Percentiles rank a stretch among this genome's conserved stretches.
Conservation (phyloP, 2,797 vertebrate species). For the Hozukius guyotensis region DNA sequence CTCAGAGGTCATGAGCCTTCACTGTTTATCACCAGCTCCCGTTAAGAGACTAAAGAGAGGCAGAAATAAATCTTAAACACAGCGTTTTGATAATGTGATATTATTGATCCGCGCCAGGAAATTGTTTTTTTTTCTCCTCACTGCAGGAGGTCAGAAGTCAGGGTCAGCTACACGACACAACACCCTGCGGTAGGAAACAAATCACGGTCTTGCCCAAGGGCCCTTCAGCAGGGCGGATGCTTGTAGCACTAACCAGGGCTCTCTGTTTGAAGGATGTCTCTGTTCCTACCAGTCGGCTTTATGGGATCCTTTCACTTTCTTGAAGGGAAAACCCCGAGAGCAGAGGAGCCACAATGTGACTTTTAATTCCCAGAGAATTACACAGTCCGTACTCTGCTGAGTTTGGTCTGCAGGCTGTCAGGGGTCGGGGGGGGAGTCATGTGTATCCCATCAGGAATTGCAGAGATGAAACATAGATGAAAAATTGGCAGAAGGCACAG, state of each 20-base stretch:
- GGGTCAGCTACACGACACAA: slow-evolving; percentile 17
- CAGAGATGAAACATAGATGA: slow-evolving; percentile 56
- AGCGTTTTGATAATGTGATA: slow-evolving; percentile 63
- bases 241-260: background rate
- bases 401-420: slow-evolving; percentile 26
- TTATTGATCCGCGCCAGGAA: slow-evolving; percentile 60
- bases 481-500: slow-evolving; percentile 37
- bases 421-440: slow-evolving; percentile 2
- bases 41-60: slow-evolving; percentile 23
- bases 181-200: slow-evolving; percentile 11
- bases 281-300: background rate
- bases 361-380: slow-evolving; percentile 45
- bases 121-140: slow-evolving; percentile 33
- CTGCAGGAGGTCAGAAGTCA: slow-evolving; percentile 45
- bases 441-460: slow-evolving; percentile 47
- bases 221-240: background rate
- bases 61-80: slow-evolving; percentile 55
- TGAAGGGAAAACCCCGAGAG: background rate
- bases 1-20: slow-evolving; percentile 18
- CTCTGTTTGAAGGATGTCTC: slow-evolving; percentile 1
- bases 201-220: slow-evolving; percentile 37
- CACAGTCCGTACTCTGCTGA: slow-evolving; percentile 36
- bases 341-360: background rate
- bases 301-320: background rate
- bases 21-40: slow-evolving; percentile 38